phyloP scores from a whole-genome alignment of 2,797 vertebrate genomes.

The Macropodus opercularis region DNA sequence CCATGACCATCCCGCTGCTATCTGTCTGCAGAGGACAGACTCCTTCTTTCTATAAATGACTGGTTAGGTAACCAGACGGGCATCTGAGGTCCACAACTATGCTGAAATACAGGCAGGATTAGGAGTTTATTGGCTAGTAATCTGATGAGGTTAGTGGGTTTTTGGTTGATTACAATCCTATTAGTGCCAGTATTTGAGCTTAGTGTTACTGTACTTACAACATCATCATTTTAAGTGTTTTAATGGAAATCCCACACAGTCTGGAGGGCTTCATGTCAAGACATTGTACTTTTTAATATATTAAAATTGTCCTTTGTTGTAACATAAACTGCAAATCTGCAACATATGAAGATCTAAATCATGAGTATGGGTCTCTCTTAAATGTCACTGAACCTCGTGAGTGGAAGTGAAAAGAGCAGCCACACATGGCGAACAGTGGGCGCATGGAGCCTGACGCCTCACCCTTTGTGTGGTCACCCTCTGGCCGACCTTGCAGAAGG shows the following conservation, averaged over 20 bases:
- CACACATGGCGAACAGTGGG: slow-evolving; percentile 18
- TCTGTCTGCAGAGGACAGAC: too few species aligned
- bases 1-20: too few species aligned
- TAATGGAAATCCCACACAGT: slow-evolving; percentile 18
- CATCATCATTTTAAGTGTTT: slow-evolving; percentile 64
- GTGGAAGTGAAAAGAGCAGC: slow-evolving; percentile 11
- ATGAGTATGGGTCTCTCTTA: not conserved
- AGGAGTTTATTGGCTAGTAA: slow-evolving; percentile 35
- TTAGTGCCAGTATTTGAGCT: slow-evolving; percentile 66
- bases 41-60: not conserved
- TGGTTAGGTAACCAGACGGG: slow-evolving; percentile 4
- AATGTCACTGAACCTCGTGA: slow-evolving; percentile 4
- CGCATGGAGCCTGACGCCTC: slow-evolving; percentile 8
- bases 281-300: not conserved
- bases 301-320: not conserved
- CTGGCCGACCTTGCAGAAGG: slow-evolving; percentile 3
- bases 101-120: not conserved
- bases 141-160: slow-evolving; percentile 62
- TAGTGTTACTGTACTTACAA: slow-evolving; percentile 35
- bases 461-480: not conserved
- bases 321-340: not conserved
- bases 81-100: not conserved
- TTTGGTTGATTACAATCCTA: slow-evolving; percentile 63
- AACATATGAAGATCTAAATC: not conserved
- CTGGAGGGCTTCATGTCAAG: slow-evolving; percentile 18